phyloP scores from a whole-genome alignment of 2,113 vertebrate species.

The Leptobrachium ailaonicum region DNA sequence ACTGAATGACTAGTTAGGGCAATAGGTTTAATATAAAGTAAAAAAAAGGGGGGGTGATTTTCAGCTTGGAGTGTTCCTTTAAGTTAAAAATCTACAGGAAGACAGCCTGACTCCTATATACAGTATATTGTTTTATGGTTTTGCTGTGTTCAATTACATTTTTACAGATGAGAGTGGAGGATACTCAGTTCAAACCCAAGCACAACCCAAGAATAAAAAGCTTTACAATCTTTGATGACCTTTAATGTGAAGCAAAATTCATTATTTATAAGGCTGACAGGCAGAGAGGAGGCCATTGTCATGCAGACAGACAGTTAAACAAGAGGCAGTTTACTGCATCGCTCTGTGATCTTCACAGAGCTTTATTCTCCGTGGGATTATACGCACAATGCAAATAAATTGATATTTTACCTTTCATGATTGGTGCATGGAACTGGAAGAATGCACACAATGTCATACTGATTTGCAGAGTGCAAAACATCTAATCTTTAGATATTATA shows the following conservation, averaged over 20 bases:
- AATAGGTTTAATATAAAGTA: too few species aligned
- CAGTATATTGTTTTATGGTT: constrained; percentile 23
- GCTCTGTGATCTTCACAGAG: constrained; percentile 15
- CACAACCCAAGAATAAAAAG: constrained; percentile 51
- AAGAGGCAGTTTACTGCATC: constrained; percentile 31
- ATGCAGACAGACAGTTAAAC: constrained; percentile 50
- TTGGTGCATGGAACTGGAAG: background rate
- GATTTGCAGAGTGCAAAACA: too few species aligned
- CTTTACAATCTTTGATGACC: constrained; percentile 63
- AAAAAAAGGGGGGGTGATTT: too few species aligned
- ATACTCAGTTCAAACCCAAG: constrained; percentile 11
- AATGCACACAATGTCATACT: too few species aligned
- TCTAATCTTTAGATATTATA: too few species aligned
- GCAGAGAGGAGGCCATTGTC: constrained; percentile 56
- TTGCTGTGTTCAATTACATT: constrained; percentile 31
- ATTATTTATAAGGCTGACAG: constrained; percentile 67
- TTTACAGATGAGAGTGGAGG: constrained; percentile 3
- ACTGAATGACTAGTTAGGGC: too few species aligned
- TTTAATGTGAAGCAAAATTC: constrained; percentile 61
- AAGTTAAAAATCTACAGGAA: background rate
- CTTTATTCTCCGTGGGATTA: constrained; percentile 13
- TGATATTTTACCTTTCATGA: constrained; percentile 11
- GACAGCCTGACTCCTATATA: constrained; percentile 6
- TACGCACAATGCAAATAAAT: constrained; percentile 7
- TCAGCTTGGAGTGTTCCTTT: background rate